A percentile compares a stretch with the other conserved stretches of the same genome.
phyloP scores from a whole-genome alignment of 2,888 invertebrate species.

The Drosophila parthenogenetica region DNA sequence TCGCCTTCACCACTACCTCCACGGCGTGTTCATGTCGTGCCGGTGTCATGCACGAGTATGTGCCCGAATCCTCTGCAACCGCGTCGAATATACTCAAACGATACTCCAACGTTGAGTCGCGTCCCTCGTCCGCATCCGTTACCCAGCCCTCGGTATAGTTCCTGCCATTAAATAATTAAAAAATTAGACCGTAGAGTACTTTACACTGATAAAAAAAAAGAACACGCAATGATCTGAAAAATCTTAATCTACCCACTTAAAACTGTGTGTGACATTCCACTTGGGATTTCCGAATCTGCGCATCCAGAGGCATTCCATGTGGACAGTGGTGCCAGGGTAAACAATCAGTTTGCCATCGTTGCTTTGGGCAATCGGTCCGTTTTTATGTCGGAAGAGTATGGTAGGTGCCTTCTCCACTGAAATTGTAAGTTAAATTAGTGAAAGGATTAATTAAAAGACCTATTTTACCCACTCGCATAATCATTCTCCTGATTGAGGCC shows the following conservation, averaged over 20 bases:
- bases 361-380: slow-evolving; percentile 94
- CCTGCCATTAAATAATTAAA: slow-evolving; percentile 79
- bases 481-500: slow-evolving; percentile 94
- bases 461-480: slow-evolving; percentile 89
- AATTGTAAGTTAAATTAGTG: neutral
- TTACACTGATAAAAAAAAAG: neutral
- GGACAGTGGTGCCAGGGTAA: slow-evolving; percentile 93
- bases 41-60: slow-evolving; percentile 94
- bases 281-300: slow-evolving; percentile 93
- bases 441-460: neutral
- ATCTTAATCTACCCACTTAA: slow-evolving; percentile 85
- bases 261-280: slow-evolving; percentile 91
- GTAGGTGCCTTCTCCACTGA: slow-evolving; percentile 94
- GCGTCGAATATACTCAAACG: slow-evolving; percentile 93
- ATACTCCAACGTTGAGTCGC: slow-evolving; percentile 92
- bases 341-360: slow-evolving; percentile 94
- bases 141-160: slow-evolving; percentile 93
- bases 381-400: slow-evolving; percentile 91
- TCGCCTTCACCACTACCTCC: slow-evolving; percentile 91
- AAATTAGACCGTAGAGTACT: neutral
- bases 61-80: slow-evolving; percentile 92
- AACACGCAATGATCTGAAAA: too few species aligned
- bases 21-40: slow-evolving; percentile 92
- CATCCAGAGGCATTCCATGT: slow-evolving; percentile 96
- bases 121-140: slow-evolving; percentile 89